phyloP scores from a whole-genome alignment of 1,140 invertebrate species.

The Atta texana region DNA sequence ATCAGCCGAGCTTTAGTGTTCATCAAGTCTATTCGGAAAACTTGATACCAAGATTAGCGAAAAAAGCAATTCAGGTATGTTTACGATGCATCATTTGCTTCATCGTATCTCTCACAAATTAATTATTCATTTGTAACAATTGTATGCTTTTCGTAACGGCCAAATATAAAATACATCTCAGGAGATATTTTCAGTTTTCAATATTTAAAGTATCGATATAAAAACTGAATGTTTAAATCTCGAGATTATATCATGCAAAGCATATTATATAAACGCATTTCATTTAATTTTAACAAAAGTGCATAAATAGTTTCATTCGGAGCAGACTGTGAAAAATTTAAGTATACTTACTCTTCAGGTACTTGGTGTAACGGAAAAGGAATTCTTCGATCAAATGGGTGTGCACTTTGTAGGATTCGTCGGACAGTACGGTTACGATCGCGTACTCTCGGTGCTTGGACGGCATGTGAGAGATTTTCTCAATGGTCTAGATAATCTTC shows the following conservation, averaged over 20 bases:
- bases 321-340: neutral
- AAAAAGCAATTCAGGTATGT: conserved; percentile 93
- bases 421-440: conserved; percentile 97
- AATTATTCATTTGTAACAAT: too few species aligned
- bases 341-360: conserved; percentile 87
- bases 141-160: neutral
- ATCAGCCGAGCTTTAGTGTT: conserved; percentile 95
- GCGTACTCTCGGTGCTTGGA: conserved; percentile 95
- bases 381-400: conserved; percentile 96
- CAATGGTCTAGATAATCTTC: conserved; percentile 98
- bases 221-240: too few species aligned
- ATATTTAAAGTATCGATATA: too few species aligned
- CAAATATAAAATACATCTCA: neutral
- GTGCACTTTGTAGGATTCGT: conserved; percentile 96
- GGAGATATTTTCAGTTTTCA: neutral
- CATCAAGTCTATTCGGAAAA: conserved; percentile 97
- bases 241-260: neutral
- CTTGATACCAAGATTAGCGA: conserved; percentile 93
- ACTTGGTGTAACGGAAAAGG: conserved; percentile 92
- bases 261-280: neutral
- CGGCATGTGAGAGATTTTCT: conserved; percentile 98
- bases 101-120: too few species aligned
- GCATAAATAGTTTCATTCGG: neutral
- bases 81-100: too few species aligned
- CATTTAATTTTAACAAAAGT: neutral